Evolutionary conservation across 2,888 invertebrate species (phyloP).

Genomic region (Tetheella fluctuosa): DNA sequence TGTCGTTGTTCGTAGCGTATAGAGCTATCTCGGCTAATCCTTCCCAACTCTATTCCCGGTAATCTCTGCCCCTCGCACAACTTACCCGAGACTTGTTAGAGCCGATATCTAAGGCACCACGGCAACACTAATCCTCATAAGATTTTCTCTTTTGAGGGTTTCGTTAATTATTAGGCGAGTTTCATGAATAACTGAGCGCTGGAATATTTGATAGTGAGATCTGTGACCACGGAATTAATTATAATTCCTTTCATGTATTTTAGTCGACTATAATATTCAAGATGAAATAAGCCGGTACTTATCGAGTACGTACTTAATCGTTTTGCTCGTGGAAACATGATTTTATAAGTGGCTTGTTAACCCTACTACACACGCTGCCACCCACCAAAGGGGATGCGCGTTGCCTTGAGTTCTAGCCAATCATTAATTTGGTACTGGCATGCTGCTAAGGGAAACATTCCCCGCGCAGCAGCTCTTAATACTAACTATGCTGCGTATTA

Average conservation of each 20-base stretch:
- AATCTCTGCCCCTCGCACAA: conserved; percentile 60
- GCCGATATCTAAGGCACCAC: conserved; percentile 52
- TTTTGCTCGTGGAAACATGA: background rate
- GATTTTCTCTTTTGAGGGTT: conserved; percentile 58
- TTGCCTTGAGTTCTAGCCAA: no score
- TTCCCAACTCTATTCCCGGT: conserved; percentile 58
- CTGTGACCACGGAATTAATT: background rate
- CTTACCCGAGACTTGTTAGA: conserved; percentile 57
- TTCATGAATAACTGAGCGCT: conserved; percentile 21
- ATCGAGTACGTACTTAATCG: background rate
- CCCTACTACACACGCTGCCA: no score
- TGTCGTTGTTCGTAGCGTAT: conserved; percentile 19
- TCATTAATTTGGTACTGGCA: no score
- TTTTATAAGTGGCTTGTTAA: background rate
- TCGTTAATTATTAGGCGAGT: conserved; percentile 55
- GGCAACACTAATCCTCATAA: conserved; percentile 56
- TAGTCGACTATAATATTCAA: background rate
- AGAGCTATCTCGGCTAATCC: conserved; percentile 54
- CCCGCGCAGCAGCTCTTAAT: no score
- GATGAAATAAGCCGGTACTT: background rate
- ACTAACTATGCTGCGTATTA: no score
- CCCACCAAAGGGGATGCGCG: no score
- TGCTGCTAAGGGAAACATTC: no score
- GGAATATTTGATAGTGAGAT: conserved; percentile 7
- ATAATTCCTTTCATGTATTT: background rate